Evolutionary conservation across 2,797 vertebrate genomes (phyloP).

Genomic region (Micromesistius poutassou): DNA sequence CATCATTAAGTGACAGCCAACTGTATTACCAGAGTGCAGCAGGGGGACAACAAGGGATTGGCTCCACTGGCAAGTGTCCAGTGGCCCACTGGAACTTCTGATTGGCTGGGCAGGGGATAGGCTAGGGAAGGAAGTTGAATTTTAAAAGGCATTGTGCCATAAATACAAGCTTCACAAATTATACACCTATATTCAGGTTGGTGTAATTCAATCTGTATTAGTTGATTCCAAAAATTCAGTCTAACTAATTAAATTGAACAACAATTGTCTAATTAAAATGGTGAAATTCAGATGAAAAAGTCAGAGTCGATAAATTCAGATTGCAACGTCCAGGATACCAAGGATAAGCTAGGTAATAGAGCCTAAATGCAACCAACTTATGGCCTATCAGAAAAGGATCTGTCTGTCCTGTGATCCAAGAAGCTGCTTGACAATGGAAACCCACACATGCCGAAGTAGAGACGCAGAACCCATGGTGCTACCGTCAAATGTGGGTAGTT

Average conservation of each 20-base stretch:
- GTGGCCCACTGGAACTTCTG: background rate
- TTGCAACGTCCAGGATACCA: no score
- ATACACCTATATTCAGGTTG: background rate
- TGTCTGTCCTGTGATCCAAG: background rate
- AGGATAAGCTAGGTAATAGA: no score
- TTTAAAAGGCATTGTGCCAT: background rate
- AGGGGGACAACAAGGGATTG: background rate
- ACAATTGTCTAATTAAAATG: background rate
- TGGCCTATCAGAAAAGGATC: background rate
- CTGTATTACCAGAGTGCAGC: background rate
- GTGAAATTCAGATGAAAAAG: no score
- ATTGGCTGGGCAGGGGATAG: background rate
- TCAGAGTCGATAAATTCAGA: no score
- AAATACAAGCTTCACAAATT: background rate
- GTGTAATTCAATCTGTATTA: background rate
- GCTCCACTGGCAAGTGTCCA: background rate
- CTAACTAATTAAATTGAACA: no score
- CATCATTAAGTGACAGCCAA: constrained; percentile 2
- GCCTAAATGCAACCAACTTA: background rate
- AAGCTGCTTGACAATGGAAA: background rate
- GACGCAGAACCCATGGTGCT: background rate
- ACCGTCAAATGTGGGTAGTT: background rate
- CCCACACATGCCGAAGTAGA: no score
- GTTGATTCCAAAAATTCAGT: background rate
- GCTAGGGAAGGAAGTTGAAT: background rate